Evolutionary conservation across 1,140 invertebrate species (phyloP).

Genomic region (Adelges cooleyi): DNA sequence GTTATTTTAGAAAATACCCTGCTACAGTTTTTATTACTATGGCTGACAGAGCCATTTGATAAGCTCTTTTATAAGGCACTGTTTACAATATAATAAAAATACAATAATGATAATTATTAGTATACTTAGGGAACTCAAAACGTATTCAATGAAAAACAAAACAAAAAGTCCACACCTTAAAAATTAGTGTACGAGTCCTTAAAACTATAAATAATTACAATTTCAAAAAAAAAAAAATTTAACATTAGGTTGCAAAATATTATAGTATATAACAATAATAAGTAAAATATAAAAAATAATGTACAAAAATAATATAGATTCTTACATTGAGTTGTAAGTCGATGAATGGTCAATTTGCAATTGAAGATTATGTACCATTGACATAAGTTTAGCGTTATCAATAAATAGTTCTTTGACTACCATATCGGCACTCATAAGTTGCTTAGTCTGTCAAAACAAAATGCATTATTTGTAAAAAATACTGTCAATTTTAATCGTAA

Average conservation of each 20-base stretch:
- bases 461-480: conserved; percentile 4
- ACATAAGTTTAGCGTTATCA: conserved; percentile 62
- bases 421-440: conserved; percentile 56
- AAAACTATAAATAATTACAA: background rate
- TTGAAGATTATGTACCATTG: conserved; percentile 50
- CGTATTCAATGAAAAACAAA: too few relatives aligned
- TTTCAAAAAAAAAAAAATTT: background rate
- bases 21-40: background rate
- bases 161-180: conserved; percentile 17
- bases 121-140: too few relatives aligned
- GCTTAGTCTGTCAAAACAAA: conserved; percentile 41
- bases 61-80: conserved; percentile 23
- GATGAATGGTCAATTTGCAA: conserved; percentile 40
- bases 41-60: background rate
- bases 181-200: conserved; percentile 6
- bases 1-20: conserved; percentile 7
- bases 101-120: background rate
- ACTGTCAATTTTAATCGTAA: background rate
- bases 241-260: background rate
- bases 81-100: background rate
- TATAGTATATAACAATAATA: background rate
- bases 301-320: background rate
- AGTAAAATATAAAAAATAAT: background rate
- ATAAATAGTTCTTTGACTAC: conserved; percentile 65
- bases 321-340: conserved; percentile 4